A percentile compares a stretch with the other conserved stretches of the same genome.
phyloP scores from a whole-genome alignment of 1,140 invertebrate genomes.

The Helicoverpa armigera region DNA sequence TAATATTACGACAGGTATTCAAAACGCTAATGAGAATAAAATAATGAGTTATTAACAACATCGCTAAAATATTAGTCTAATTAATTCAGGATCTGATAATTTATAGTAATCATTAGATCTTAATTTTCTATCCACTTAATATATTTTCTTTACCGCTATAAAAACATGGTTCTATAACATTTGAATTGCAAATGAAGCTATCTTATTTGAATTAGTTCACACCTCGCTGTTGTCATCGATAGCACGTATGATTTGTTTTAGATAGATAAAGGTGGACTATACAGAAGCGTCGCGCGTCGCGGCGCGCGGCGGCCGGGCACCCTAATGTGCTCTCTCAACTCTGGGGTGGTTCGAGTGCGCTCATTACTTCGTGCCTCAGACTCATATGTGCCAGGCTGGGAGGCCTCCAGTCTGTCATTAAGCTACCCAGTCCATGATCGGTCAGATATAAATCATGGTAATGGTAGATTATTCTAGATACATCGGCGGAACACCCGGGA shows the following conservation, averaged over 20 bases:
- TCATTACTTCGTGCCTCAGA: conserved; percentile 62
- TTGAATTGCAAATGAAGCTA: conserved; percentile 47
- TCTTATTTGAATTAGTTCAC: conserved; percentile 38
- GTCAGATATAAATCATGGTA: conserved; percentile 83
- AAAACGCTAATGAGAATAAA: neutral
- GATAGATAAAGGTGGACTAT: neutral
- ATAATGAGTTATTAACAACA: conserved; percentile 2
- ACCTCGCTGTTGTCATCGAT: conserved; percentile 19
- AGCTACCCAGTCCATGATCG: conserved; percentile 72
- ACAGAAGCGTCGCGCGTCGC: conserved; percentile 6
- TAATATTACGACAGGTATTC: neutral
- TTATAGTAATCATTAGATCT: conserved; percentile 20
- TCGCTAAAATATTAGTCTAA: conserved; percentile 8
- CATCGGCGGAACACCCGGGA: conserved; percentile 79
- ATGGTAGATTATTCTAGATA: conserved; percentile 83
- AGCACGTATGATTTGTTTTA: conserved; percentile 2
- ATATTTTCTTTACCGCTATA: conserved; percentile 45
- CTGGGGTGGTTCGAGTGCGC: conserved; percentile 61
- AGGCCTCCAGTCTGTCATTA: conserved; percentile 76
- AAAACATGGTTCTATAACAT: conserved; percentile 36
- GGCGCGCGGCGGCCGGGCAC: neutral
- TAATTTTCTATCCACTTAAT: conserved; percentile 43
- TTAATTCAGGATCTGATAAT: conserved; percentile 27
- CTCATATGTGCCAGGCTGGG: conserved; percentile 75
- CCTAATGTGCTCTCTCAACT: conserved; percentile 45